Base-by-base conservation (phyloP, 2,888 invertebrate species). In the Lobophora halterata region DNA sequence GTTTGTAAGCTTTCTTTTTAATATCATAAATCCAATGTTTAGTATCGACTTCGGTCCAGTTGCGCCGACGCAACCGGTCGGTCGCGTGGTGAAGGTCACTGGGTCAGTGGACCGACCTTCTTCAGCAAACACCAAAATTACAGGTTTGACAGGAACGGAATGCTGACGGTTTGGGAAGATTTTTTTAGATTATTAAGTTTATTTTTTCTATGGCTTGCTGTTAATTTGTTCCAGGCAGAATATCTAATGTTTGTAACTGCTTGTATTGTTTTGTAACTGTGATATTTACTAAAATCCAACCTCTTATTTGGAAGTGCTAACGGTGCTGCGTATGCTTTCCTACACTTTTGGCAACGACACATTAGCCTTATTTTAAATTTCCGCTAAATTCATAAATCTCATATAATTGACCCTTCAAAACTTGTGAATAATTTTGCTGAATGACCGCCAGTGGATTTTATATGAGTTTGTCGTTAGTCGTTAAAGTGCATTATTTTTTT, bases 1-100 rank as follows among this genome's bases (percentile, higher is more conserved):
- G 30, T 13, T 32, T 21, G 27, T 31, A 27, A 35, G 59, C 64
- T 68, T 73, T 73, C 71, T 69, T 72, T 69, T 71, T 61, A 61
- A 58, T 55, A 50, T 56, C 51, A 58, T 63, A 49, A 57, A 52
- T 55, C n/a, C n/a, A 49, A 49, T 55, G 56, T 57, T 59, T 58
- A 49, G 55, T 46, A 30, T 44, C 23, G 44, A 43, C 44, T 43
- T 18, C 67, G 71, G 63, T 73, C 71, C 57, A 70, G 64, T 60
- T 71, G 67, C 65, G 59, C 53, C 55, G 40, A 58, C 55, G 61
- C 64, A 73, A 79, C 81, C 80, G 78, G 83, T 82, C 63, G n/a
- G n/a, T n/a, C n/a, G n/a, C n/a, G 58, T 52, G 47, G 58, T 68
- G 72, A 81, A 75, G 82, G 83, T 78, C 74, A 86, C 70, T 83